These are phyloP conservation scores for Endomychus coccineus DNA, from an alignment of 2,888 invertebrate genomes.

Conservation along the genomic window DNA sequence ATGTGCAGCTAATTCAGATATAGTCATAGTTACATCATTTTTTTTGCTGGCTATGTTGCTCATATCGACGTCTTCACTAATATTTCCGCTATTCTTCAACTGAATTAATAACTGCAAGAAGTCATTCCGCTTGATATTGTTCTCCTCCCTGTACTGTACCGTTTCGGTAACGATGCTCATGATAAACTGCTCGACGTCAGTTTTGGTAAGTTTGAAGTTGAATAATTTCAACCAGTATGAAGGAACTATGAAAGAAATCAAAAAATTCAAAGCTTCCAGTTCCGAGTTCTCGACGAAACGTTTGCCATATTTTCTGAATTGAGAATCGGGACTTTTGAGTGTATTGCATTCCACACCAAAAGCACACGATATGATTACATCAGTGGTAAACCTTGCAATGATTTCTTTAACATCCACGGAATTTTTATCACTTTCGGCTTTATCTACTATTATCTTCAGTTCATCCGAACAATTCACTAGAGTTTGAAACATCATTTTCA, in stretches of 20 bases:
- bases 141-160: conserved; percentile 42
- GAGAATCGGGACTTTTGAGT: conserved; percentile 45
- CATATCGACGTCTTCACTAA: conserved; percentile 36
- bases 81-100: conserved; percentile 38
- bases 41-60: conserved; percentile 6
- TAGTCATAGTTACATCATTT: conserved; percentile 16
- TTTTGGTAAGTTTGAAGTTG: conserved; percentile 21
- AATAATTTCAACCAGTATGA: conserved; percentile 13
- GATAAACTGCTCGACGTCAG: conserved; percentile 39
- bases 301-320: conserved; percentile 38
- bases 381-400: conserved; percentile 44
- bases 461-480: conserved; percentile 41
- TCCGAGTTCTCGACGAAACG: conserved; percentile 15
- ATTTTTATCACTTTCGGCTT: conserved; percentile 19
- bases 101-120: conserved; percentile 49
- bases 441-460: conserved; percentile 27
- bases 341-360: too few species aligned
- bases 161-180: conserved; percentile 40
- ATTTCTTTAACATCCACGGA: conserved; percentile 43
- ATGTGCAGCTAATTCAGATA: conserved; percentile 43
- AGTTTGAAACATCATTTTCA: conserved; percentile 55
- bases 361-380: too few species aligned
- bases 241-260: neutral
- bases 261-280: neutral
- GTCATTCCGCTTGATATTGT: conserved; percentile 45